These are phyloP conservation scores for Drosophila rufa DNA, from an alignment of 1,140 invertebrate species.

Conservation along the genomic window DNA sequence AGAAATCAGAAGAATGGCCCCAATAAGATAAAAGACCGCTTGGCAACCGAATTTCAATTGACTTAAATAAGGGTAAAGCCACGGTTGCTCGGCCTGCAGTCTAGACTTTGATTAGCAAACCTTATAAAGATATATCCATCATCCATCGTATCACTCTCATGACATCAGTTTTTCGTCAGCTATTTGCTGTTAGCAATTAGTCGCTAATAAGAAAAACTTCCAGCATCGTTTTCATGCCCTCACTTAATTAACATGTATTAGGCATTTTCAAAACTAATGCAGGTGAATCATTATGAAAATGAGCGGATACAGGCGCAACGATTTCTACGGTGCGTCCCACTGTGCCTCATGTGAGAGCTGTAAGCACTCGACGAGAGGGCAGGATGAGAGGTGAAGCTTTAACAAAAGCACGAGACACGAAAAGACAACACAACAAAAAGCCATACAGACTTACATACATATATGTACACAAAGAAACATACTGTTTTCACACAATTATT, in stretches of 20 bases:
- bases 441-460: slow-evolving; percentile 10
- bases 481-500: background rate
- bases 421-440: slow-evolving; percentile 52
- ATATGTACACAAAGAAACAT: slow-evolving; percentile 20
- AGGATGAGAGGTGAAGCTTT: slow-evolving; percentile 32
- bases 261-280: slow-evolving; percentile 24
- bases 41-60: slow-evolving; percentile 49
- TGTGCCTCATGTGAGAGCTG: slow-evolving; percentile 48
- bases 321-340: slow-evolving; percentile 27
- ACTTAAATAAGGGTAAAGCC: slow-evolving; percentile 27
- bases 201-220: slow-evolving; percentile 73
- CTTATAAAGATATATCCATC: slow-evolving; percentile 44
- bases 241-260: slow-evolving; percentile 60
- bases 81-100: slow-evolving; percentile 40
- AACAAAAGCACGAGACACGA: slow-evolving; percentile 62
- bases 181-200: slow-evolving; percentile 58
- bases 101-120: slow-evolving; percentile 68
- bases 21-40: slow-evolving; percentile 8
- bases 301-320: background rate
- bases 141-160: slow-evolving; percentile 20
- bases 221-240: slow-evolving; percentile 58
- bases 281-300: slow-evolving; percentile 59
- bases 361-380: slow-evolving; percentile 19
- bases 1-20: background rate
- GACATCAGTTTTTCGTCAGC: slow-evolving; percentile 40